Evolutionary conservation across 2,113 vertebrate species (phyloP).

Genomic region (Camelus bactrianus): DNA sequence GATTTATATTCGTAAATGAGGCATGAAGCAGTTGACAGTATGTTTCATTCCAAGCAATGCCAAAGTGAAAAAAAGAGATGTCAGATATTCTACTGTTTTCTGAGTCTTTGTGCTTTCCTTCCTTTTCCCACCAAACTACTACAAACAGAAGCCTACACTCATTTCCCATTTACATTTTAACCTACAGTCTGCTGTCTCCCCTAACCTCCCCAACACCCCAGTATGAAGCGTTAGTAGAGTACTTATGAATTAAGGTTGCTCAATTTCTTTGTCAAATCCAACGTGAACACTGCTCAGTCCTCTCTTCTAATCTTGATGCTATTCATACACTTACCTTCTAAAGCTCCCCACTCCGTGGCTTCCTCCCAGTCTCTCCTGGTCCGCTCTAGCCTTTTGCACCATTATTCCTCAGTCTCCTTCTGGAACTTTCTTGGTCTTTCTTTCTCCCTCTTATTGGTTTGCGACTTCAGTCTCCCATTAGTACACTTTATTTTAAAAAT

Average conservation of each 20-base stretch:
- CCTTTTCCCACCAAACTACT: not conserved
- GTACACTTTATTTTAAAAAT: not conserved
- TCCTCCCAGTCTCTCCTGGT: not conserved
- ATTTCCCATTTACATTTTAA: not conserved
- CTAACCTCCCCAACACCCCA: not conserved
- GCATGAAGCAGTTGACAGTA: not conserved
- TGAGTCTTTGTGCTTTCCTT: not conserved
- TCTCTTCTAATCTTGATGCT: not conserved
- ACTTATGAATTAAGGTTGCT: not conserved
- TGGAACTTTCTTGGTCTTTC: not conserved
- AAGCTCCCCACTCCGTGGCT: not conserved
- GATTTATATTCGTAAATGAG: not conserved
- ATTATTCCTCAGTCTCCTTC: not conserved
- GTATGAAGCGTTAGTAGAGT: not conserved
- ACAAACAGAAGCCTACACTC: not conserved
- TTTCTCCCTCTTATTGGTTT: not conserved
- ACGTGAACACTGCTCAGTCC: not conserved
- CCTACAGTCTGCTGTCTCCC: not conserved
- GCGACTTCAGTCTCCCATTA: not conserved
- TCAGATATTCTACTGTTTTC: not conserved
- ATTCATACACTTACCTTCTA: not conserved
- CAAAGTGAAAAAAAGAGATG: not conserved
- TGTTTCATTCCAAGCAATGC: not conserved
- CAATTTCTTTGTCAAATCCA: not conserved
- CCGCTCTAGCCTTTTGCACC: not conserved